Percentiles rank a stretch among this genome's conserved stretches.
Conservation (phyloP, 2,797 vertebrate species). For the Eupleurogrammus muticus region DNA sequence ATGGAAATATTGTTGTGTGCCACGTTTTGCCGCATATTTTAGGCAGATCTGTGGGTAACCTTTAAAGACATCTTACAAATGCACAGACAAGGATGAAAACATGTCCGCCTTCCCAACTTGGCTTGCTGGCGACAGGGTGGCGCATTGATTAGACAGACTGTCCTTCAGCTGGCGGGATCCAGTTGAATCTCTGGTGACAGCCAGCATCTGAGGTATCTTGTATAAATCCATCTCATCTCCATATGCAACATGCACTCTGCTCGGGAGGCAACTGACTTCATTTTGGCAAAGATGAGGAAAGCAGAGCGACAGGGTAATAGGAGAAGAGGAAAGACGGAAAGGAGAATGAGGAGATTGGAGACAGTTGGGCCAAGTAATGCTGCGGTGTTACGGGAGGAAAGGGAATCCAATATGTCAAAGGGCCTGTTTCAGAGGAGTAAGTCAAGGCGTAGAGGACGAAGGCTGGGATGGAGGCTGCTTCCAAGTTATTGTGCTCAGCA, state of each 20-base stretch:
- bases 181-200: conserved; percentile 37
- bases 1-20: conserved; percentile 5
- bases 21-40: conserved; percentile 16
- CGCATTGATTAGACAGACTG: conserved; percentile 20
- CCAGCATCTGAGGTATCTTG: conserved; percentile 13
- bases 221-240: conserved; percentile 15
- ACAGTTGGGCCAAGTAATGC: conserved; percentile 10
- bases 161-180: conserved; percentile 31
- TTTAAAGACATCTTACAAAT: conserved; percentile 31
- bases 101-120: not conserved
- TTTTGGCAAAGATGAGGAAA: conserved; percentile 11
- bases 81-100: conserved; percentile 18
- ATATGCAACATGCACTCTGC: conserved; percentile 1
- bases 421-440: conserved; percentile 22
- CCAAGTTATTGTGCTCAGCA: conserved; percentile 12
- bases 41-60: conserved; percentile 22
- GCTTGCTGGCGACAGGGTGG: conserved; percentile 8
- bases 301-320: not conserved
- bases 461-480: conserved; percentile 19
- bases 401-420: conserved; percentile 47
- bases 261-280: not conserved
- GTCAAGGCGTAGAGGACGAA: conserved; percentile 30
- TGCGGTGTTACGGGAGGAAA: conserved; percentile 7
- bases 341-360: conserved; percentile 13
- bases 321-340: conserved; percentile 23